Evolutionary conservation across 2,888 invertebrate species (phyloP).

Genomic region (Catocala fraxini): DNA sequence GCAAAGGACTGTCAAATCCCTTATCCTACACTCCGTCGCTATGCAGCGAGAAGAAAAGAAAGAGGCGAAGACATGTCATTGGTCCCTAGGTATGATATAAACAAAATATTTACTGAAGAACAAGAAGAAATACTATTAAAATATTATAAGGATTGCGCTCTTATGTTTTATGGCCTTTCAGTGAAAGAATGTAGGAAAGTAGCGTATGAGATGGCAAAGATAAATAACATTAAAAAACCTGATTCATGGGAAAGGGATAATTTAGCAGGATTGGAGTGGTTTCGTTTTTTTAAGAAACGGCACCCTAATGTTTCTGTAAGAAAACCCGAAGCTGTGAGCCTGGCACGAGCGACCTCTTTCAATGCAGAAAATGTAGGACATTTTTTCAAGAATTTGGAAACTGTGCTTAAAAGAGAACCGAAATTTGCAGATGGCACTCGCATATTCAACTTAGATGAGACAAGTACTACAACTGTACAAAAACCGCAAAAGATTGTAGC

Average conservation of each 20-base stretch:
- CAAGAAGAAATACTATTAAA: background rate
- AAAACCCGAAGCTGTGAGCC: slow-evolving; percentile 1
- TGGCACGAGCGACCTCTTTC: background rate
- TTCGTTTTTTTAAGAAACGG: background rate
- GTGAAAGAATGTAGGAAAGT: slow-evolving; percentile 1
- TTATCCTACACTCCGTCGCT: background rate
- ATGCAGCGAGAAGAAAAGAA: background rate
- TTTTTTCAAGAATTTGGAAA: background rate
- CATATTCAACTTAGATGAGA: slow-evolving; percentile 1
- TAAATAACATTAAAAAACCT: slow-evolving; percentile 1
- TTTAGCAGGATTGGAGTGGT: slow-evolving; percentile 5
- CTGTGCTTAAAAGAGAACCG: background rate
- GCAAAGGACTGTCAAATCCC: background rate
- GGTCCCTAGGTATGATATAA: background rate
- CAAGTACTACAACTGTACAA: slow-evolving; percentile 11
- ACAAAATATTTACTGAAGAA: background rate
- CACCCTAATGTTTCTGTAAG: background rate
- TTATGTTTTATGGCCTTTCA: slow-evolving; percentile 1
- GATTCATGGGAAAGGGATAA: background rate
- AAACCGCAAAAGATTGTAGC: slow-evolving; percentile 10
- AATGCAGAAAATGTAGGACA: background rate
- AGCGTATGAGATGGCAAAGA: slow-evolving; percentile 3
- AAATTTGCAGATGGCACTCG: background rate
- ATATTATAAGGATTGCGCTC: slow-evolving; percentile 4
- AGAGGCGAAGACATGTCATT: background rate